Base-by-base conservation (phyloP, 2,888 invertebrate genomes). In the Aphidius colemani region DNA sequence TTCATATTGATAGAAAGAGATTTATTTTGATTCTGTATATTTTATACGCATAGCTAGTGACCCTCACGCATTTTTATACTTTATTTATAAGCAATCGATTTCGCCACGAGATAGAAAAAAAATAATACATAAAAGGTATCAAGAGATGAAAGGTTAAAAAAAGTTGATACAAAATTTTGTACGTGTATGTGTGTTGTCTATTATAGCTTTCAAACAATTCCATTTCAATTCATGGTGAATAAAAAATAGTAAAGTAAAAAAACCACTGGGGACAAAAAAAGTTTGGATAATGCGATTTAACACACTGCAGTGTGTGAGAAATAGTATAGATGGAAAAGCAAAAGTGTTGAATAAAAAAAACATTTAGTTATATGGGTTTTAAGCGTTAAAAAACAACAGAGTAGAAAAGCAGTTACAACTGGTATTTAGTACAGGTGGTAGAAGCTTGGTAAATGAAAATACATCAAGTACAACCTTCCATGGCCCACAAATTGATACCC, bases 261-360 rank as follows among this genome's bases (percentile, higher is more conserved):
- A 74, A 72, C 71, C 74, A 68, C 5, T 30, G 30, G 5, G 69
- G 71, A 57, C 71, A 72, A 75, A 72, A n/a, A 75, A 75, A 75
- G 78, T 78, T 76, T 75, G 74, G 72, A 71, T 76, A 76, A 77
- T 75, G 71, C 72, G 74, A 76, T 78, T 77, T 76, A 74, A 72
- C 75, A 67, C 67, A 69, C 67, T 67, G 57, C 13, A 4, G 30
- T 30, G 30, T 67, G 66, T 67, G 69, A 65, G 65, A 61, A 9
- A n/a, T 45, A 59, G 59, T 59, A 53, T 58, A 18, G 58, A 53
- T 58, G 48, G 49, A 11, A 53, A 53, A 39, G 43, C 44, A 45
- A 30, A 45, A 41, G 30, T 11, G 48, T 44, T 44, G 10, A 43
- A 57, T 18, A 18, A 44, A 30, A 39, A 40, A 7, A 7, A 30